A percentile compares a stretch with the other conserved stretches of the same genome.
phyloP scores from a whole-genome alignment of 2,888 invertebrate genomes.

The Penaeus monodon region DNA sequence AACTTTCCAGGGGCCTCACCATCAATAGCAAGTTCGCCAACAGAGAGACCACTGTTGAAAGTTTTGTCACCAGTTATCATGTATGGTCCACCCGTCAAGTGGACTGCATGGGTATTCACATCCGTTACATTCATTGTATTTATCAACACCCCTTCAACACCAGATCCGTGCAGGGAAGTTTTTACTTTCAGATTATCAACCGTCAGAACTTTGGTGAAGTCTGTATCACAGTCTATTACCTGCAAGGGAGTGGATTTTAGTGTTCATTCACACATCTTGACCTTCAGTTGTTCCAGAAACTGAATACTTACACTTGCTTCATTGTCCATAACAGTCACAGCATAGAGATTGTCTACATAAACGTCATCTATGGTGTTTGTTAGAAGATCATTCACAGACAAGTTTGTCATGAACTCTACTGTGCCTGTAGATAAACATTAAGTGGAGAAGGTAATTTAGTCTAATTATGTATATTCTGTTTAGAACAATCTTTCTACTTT shows the following conservation, averaged over 20 bases:
- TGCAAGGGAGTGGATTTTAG: not conserved
- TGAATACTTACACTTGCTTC: conserved; percentile 1
- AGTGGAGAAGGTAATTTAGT: too few relatives aligned
- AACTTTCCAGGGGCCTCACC: not conserved
- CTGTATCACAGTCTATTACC: conserved; percentile 4
- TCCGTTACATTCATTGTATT: not conserved
- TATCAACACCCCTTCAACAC: conserved; percentile 11
- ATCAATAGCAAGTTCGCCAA: conserved; percentile 3
- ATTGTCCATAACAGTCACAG: not conserved
- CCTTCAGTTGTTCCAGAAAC: too few relatives aligned
- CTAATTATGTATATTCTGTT: too few relatives aligned
- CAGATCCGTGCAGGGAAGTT: not conserved
- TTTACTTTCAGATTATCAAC: not conserved
- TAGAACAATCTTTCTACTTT: too few relatives aligned
- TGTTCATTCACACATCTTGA: too few relatives aligned
- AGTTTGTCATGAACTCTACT: conserved; percentile 20
- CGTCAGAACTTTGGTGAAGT: not conserved
- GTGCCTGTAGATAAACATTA: not conserved
- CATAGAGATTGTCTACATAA: conserved; percentile 1
- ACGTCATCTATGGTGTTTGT: conserved; percentile 17
- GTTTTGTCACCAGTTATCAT: conserved; percentile 23
- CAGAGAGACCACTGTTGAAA: conserved; percentile 8
- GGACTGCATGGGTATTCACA: conserved; percentile 1
- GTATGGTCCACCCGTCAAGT: not conserved
- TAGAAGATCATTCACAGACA: not conserved